Evolutionary conservation across 2,888 invertebrate species (phyloP).

Genomic region (Prenolepis imparis): DNA sequence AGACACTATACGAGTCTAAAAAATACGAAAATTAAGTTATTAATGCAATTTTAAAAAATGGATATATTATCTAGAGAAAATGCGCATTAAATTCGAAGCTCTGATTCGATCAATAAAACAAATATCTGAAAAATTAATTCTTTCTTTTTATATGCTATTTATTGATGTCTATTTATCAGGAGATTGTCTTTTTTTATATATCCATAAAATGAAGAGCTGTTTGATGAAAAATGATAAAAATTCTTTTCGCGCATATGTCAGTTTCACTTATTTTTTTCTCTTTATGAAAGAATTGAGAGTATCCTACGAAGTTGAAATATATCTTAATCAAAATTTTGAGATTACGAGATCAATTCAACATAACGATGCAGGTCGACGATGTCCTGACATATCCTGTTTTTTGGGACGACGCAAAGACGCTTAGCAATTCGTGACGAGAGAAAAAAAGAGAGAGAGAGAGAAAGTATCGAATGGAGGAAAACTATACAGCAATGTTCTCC

Average conservation of each 20-base stretch:
- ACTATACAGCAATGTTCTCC: constrained; percentile 18
- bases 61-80: constrained; percentile 14
- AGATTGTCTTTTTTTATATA: neutral
- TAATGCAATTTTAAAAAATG: neutral
- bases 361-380: neutral
- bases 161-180: neutral
- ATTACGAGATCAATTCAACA: neutral
- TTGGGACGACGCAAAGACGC: constrained; percentile 1
- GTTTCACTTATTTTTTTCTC: neutral
- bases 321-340: neutral
- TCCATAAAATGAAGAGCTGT: neutral
- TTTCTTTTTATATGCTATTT: neutral
- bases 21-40: neutral
- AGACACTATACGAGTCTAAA: neutral
- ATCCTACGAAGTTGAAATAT: neutral
- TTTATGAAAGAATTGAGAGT: neutral
- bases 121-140: constrained; percentile 7
- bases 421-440: neutral
- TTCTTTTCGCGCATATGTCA: neutral
- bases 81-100: neutral
- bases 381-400: constrained; percentile 34
- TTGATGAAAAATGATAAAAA: neutral
- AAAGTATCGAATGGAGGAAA: constrained; percentile 2
- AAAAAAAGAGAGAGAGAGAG: neutral
- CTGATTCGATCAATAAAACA: neutral